Evolutionary conservation across 2,797 vertebrate species (phyloP).

Genomic region (Novumbra hubbsi): DNA sequence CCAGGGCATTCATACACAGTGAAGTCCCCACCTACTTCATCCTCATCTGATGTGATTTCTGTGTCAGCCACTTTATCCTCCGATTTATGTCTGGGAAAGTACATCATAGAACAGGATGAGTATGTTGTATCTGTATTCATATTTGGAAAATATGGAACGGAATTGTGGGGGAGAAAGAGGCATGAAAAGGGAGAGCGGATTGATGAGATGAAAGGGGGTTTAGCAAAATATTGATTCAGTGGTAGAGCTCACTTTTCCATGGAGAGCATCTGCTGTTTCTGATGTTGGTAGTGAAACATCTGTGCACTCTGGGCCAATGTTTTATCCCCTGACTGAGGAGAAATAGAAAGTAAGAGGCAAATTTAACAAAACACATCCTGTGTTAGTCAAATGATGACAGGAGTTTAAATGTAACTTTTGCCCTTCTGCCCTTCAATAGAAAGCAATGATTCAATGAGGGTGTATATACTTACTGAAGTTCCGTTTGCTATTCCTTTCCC

Average conservation of each 20-base stretch:
- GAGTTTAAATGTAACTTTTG: too few relatives aligned
- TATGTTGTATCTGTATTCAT: neutral
- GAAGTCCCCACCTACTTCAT: constrained; percentile 93
- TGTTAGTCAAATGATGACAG: neutral
- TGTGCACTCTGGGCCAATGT: constrained; percentile 89
- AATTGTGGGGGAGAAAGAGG: neutral
- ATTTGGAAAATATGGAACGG: neutral
- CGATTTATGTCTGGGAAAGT: constrained; percentile 80
- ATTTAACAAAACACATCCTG: neutral
- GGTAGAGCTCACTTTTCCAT: constrained; percentile 81
- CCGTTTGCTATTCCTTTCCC: constrained; percentile 49
- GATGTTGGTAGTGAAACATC: constrained; percentile 97
- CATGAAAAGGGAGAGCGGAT: neutral
- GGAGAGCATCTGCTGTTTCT: constrained; percentile 95
- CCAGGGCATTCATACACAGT: constrained; percentile 96
- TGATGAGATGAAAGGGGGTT: neutral
- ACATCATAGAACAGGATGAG: too few relatives aligned
- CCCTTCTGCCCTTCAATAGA: too few relatives aligned
- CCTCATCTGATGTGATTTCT: constrained; percentile 83
- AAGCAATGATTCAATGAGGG: neutral
- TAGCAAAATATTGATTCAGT: neutral
- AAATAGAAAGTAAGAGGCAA: neutral
- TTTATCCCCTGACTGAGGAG: constrained; percentile 82
- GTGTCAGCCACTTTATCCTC: constrained; percentile 79
- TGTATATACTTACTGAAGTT: constrained; percentile 68